Conservation (phyloP, 2,888 invertebrate species). For the Caenorhabditis uteleia region DNA sequence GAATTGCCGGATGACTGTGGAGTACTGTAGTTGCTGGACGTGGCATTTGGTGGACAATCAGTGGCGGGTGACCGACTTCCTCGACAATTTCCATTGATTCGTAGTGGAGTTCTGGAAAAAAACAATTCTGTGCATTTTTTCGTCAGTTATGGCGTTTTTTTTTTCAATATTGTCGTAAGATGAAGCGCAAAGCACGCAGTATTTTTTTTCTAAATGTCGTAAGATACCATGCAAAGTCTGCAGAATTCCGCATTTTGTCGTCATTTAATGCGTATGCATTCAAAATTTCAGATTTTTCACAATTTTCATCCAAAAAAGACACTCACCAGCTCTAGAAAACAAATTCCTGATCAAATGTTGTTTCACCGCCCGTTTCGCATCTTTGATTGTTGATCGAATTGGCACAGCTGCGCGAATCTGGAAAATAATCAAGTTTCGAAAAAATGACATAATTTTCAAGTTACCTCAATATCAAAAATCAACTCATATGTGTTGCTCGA, state of each 20-base stretch:
- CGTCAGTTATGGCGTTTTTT: background rate
- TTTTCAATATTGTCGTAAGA: no score
- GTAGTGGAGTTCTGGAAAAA: conserved; percentile 49
- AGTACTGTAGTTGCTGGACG: conserved; percentile 48
- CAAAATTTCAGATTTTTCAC: conserved; percentile 2
- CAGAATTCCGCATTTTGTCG: background rate
- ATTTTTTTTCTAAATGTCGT: no score
- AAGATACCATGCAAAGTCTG: background rate
- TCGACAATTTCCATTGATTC: conserved; percentile 56
- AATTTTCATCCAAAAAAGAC: background rate
- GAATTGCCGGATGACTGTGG: conserved; percentile 42
- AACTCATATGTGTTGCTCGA: conserved; percentile 43
- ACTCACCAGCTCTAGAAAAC: conserved; percentile 45
- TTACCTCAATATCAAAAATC: conserved; percentile 48
- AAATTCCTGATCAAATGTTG: conserved; percentile 52
- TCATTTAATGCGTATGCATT: background rate
- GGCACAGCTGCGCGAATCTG: conserved; percentile 53
- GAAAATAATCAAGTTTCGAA: conserved; percentile 8
- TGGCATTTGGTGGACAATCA: conserved; percentile 48
- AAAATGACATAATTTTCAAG: background rate
- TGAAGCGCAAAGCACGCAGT: no score
- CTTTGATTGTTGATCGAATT: conserved; percentile 42
- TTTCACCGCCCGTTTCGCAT: conserved; percentile 47
- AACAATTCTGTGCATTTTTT: no score
- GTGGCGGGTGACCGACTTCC: conserved; percentile 16